Percentiles rank a stretch among this genome's conserved stretches.
phyloP scores from a whole-genome alignment of 1,140 invertebrate genomes.

The Drosophila miranda region DNA sequence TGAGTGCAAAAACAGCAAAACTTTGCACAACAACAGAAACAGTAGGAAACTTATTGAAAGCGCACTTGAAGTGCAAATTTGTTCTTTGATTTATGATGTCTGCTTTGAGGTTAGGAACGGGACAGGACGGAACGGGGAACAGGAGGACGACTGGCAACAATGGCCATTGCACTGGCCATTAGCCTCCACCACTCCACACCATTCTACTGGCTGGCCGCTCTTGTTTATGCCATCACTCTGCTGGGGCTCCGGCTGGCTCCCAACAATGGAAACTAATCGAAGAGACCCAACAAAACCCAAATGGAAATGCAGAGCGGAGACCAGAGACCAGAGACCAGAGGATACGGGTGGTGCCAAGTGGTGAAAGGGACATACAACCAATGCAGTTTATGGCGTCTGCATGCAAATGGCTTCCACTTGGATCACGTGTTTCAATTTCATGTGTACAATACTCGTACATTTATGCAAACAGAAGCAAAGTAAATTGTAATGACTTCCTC shows the following conservation, averaged over 20 bases:
- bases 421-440: constrained; percentile 49
- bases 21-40: constrained; percentile 20
- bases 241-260: not conserved
- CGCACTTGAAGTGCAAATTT: constrained; percentile 73
- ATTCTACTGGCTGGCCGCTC: not conserved
- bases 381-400: constrained; percentile 70
- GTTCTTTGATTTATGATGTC: constrained; percentile 71
- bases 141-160: constrained; percentile 50
- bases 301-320: constrained; percentile 12
- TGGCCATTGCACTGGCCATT: constrained; percentile 46
- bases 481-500: constrained; percentile 41
- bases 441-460: constrained; percentile 8
- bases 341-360: not conserved
- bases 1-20: constrained; percentile 30
- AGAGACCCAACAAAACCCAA: constrained; percentile 35
- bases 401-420: constrained; percentile 64
- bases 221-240: constrained; percentile 10
- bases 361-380: constrained; percentile 15
- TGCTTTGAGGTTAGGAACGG: constrained; percentile 65
- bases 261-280: constrained; percentile 66
- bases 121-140: constrained; percentile 5
- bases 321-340: no score
- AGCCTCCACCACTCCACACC: not conserved
- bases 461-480: constrained; percentile 40
- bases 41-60: constrained; percentile 65